These are phyloP conservation scores for Ephestia elutella DNA, from an alignment of 1,140 invertebrate genomes.

Conservation along the genomic window DNA sequence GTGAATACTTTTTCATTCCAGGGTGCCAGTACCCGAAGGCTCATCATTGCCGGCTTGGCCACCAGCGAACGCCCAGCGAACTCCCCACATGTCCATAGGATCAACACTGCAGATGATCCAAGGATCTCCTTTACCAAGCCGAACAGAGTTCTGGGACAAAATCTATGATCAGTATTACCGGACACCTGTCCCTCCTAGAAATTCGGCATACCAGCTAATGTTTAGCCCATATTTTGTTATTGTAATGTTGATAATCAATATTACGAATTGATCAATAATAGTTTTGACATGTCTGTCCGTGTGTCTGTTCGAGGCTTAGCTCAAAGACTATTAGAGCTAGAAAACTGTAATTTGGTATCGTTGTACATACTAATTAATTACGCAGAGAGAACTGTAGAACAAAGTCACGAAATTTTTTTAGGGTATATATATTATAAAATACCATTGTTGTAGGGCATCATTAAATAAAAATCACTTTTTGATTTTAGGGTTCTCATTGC, in stretches of 20 bases:
- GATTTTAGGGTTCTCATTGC: too few species aligned
- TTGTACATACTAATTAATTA: too few species aligned
- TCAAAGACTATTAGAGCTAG: too few species aligned
- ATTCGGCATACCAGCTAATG: neutral
- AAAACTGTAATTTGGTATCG: too few species aligned
- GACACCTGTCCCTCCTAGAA: conserved; percentile 21
- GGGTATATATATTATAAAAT: too few species aligned
- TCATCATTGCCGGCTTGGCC: conserved; percentile 30
- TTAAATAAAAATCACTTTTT: too few species aligned
- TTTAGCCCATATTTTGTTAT: neutral
- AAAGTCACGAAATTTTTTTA: too few species aligned
- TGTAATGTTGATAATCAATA: neutral
- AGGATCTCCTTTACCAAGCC: conserved; percentile 19
- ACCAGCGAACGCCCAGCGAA: conserved; percentile 15
- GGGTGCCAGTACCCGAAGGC: conserved; percentile 26
- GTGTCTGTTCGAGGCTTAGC: too few species aligned
- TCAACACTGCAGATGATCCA: conserved; percentile 19
- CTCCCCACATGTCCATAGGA: conserved; percentile 34
- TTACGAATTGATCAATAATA: too few species aligned
- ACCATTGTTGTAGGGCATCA: too few species aligned
- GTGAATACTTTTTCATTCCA: conserved; percentile 11
- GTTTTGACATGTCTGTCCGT: too few species aligned
- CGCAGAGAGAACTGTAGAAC: too few species aligned
- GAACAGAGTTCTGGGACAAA: conserved; percentile 30
- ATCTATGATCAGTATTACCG: conserved; percentile 35